phyloP scores from a whole-genome alignment of 2,797 vertebrate genomes.

The Premnoplex brunnescens region DNA sequence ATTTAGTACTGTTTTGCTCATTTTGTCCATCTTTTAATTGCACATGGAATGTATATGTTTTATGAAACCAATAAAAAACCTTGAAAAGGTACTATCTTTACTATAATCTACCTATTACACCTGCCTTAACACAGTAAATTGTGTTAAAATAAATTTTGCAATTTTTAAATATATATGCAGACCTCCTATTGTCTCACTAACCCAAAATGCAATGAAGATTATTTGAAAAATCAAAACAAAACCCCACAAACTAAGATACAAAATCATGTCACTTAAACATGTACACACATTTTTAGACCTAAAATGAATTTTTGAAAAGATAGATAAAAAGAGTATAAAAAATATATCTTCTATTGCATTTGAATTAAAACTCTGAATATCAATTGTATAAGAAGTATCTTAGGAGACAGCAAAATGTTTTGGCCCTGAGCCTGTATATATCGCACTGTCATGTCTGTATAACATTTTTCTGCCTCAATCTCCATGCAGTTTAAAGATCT shows the following conservation, averaged over 20 bases:
- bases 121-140: not conserved
- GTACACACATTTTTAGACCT: not conserved
- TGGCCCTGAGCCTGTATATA: not conserved
- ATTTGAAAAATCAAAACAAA: not conserved
- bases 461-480: not conserved
- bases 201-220: not conserved
- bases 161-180: not conserved
- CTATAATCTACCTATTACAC: not conserved
- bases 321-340: not conserved
- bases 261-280: not conserved
- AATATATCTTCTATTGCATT: not conserved
- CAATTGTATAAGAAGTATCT: not conserved
- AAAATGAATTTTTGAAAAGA: not conserved
- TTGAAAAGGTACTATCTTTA: not conserved
- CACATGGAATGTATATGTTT: not conserved
- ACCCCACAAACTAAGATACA: not conserved
- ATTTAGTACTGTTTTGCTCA: not conserved
- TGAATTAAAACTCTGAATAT: not conserved
- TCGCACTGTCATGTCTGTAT: conserved; percentile 5
- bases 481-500: conserved; percentile 40
- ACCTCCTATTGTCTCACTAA: not conserved
- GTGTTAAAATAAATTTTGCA: not conserved
- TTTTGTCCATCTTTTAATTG: not conserved
- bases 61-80: not conserved
- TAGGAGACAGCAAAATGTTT: conserved; percentile 16